Base-by-base conservation (phyloP, 2,888 invertebrate genomes). In the Graphium colonna region DNA sequence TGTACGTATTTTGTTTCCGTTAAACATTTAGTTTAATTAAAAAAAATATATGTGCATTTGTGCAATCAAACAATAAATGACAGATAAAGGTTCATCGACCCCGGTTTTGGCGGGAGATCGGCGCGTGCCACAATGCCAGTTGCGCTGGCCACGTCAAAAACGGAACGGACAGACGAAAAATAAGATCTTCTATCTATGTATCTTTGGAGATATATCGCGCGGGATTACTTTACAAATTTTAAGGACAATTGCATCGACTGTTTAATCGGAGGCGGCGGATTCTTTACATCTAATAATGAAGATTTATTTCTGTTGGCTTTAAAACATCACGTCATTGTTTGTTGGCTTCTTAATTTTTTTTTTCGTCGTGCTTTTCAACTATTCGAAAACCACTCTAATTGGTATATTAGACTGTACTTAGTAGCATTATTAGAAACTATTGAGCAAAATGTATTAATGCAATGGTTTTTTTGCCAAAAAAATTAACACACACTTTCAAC, bases 211-310 rank as follows among this genome's bases (percentile, higher is more conserved):
- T 86, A 86, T 84, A 80, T 87, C 69, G 64, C 56, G 60, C 21
- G 67, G 85, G 85, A 87, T 86, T 86, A 85, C 79, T 73, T 81
- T 81, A 87, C 84, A 77, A 81, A 73, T 79, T 82, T 78, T 75
- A 79, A 82, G 79, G 71, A 84, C 83, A 82, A 85, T 83, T 82
- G 78, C 71, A 72, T 77, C 79, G 75, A n/a, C 82, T 81, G 82
- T 82, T 80, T 75, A 75, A 63, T 58, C 58, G 59, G 59, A 59
- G 57, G 59, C 55, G 58, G 67, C 68, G 70, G 69, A 65, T 68
- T 70, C 67, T 68, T 64, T 69, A 69, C 68, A 73, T 73, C 60
- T 60, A 71, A 79, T 84, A 83, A 84, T 85, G 82, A 82, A 82
- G 80, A 79, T 62, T 71, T 71, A 75, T 74, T 76, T 72, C 70